Evolutionary conservation across 2,797 vertebrate genomes (phyloP), one percentile per base, ranked within the genome.

Genomic region (Malacoctenus gilli): DNA sequence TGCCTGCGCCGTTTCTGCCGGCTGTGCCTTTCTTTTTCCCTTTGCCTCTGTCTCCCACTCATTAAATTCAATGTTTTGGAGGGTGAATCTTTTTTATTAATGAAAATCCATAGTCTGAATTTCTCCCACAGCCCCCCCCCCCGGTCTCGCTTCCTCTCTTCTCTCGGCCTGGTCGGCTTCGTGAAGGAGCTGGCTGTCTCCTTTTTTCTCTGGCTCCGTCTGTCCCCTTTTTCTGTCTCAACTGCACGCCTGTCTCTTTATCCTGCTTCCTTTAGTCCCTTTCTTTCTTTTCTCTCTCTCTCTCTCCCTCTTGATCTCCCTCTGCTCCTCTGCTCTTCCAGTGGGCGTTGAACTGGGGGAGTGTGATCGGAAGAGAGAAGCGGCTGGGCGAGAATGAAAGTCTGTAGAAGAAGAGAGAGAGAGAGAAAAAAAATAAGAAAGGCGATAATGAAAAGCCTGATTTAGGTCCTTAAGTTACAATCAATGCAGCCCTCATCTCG

Each of bases 291-390:
- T 56, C 55, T 43, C 23, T 36, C 48, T 36, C 16, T 59, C 53
- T 38, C 59, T 59, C 47, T 62, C 69, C 68, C 74, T 56, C 77
- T 69, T 67, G 68, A 74, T 56, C 77, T 69, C 56, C 51, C 79
- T 73, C 68, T 61, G 58, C 68, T 80, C 56, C 55, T 46, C 59
- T 68, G 76, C 86, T 89, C 80, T 72, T 88, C 60, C 77, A 83
- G 91, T 91, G 85, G 90, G 90, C 51, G 88, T 87, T 54, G 79
- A 87, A 88, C 85, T 70, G 87, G 82, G 85, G 87, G 87, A 85
- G 90, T 91, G 90, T 87, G 89, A 90, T 89, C 82, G 80, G 77
- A 80, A 86, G 82, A 87, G 80, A 84, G 79, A 88, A 87, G 69
- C 57, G 68, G 65, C 78, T 83, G 80, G 80, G 84, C 68, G 84